These are phyloP conservation scores for Aporrectodea caliginosa DNA, from an alignment of 1,140 invertebrate genomes.

Conservation along the genomic window DNA sequence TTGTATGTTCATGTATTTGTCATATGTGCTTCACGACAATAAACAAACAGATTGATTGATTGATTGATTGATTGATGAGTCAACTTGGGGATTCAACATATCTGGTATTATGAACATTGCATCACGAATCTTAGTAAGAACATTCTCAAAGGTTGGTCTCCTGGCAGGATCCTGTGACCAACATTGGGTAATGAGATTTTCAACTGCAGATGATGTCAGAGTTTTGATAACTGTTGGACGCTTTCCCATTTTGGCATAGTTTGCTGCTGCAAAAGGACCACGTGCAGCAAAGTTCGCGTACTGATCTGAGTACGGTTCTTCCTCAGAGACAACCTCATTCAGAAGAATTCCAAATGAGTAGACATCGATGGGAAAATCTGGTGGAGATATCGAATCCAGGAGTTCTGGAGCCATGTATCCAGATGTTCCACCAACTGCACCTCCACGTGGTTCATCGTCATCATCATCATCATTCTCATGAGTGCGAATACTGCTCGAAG, in stretches of 20 bases:
- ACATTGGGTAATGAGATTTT: background rate
- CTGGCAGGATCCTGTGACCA: background rate
- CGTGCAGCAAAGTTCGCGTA: conserved; percentile 10
- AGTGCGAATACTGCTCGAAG: background rate
- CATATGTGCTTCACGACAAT: too few species aligned
- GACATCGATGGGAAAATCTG: conserved; percentile 19
- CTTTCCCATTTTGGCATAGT: conserved; percentile 25
- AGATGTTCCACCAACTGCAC: conserved; percentile 12
- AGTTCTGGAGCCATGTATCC: conserved; percentile 32
- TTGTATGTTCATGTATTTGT: too few species aligned
- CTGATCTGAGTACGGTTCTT: conserved; percentile 28
- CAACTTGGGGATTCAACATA: too few species aligned
- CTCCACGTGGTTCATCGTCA: background rate
- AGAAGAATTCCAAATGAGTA: conserved; percentile 33
- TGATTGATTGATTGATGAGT: too few species aligned
- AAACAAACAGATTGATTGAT: too few species aligned
- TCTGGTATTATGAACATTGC: background rate
- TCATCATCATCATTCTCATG: background rate
- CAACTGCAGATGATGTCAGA: background rate
- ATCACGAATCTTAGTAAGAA: background rate
- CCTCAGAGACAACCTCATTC: conserved; percentile 27
- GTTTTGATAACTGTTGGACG: conserved; percentile 16
- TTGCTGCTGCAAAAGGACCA: conserved; percentile 25
- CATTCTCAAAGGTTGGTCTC: background rate
- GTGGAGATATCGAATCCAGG: background rate